These are phyloP conservation scores for Clamator glandarius DNA, from an alignment of 2,797 vertebrate species.

Conservation along the genomic window DNA sequence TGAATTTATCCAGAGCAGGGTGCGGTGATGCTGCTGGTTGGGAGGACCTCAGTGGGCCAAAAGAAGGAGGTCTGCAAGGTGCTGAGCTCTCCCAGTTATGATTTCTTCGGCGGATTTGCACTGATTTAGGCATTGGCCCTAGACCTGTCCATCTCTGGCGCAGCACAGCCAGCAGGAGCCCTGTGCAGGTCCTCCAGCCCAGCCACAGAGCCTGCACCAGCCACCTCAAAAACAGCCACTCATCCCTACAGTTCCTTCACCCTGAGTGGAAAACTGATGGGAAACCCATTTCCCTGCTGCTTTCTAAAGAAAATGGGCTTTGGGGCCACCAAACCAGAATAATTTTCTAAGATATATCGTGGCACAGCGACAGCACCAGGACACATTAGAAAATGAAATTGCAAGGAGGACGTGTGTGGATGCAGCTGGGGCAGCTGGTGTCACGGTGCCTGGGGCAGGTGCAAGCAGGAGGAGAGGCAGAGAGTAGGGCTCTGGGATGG, in stretches of 20 bases:
- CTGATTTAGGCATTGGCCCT: background rate
- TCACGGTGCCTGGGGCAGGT: background rate
- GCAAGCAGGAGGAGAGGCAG: accelerated
- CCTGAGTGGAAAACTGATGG: background rate
- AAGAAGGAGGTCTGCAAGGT: background rate
- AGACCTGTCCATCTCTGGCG: accelerated
- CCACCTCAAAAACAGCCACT: background rate
- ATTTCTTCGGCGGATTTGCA: background rate
- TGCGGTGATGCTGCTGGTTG: accelerated
- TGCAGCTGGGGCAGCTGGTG: background rate
- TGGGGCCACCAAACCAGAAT: background rate
- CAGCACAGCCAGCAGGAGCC: background rate
- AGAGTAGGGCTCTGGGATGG: background rate
- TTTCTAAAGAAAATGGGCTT: background rate
- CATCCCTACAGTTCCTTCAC: background rate
- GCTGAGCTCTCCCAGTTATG: background rate
- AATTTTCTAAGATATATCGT: background rate
- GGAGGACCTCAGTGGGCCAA: background rate
- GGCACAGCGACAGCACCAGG: background rate
- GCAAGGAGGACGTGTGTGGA: background rate
- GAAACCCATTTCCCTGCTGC: background rate
- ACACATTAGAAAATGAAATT: background rate
- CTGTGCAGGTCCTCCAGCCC: background rate
- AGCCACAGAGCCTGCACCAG: background rate
- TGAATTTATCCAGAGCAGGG: accelerated